Percentiles rank a stretch among this genome's conserved stretches.
phyloP scores from a whole-genome alignment of 2,113 vertebrate species.

The Hemibagrus wyckioides region DNA sequence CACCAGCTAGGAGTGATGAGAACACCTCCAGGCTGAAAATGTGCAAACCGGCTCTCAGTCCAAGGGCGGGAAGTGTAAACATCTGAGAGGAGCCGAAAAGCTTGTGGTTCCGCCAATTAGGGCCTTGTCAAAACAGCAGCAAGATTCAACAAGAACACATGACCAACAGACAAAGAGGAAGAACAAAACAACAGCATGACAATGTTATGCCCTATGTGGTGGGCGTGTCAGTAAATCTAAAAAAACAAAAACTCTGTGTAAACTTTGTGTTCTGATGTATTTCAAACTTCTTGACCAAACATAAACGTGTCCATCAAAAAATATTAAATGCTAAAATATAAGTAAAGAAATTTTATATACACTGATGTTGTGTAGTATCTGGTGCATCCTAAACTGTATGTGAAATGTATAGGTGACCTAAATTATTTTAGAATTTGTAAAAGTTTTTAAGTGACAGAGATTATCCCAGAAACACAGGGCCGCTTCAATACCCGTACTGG shows the following conservation, averaged over 20 bases:
- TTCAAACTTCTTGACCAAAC: neutral
- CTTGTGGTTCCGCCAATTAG: neutral
- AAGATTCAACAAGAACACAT: neutral
- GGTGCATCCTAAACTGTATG: neutral
- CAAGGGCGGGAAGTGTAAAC: neutral
- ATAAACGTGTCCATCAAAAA: neutral
- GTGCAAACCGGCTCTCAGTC: neutral
- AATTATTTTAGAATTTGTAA: neutral
- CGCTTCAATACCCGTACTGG: neutral
- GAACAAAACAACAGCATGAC: neutral
- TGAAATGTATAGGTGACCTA: neutral
- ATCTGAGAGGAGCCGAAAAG: neutral
- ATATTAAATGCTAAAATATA: neutral
- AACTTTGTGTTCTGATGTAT: neutral
- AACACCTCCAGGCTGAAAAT: neutral
- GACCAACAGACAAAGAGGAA: slow-evolving; percentile 1
- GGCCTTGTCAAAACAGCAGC: neutral
- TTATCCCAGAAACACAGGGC: neutral
- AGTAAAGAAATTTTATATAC: neutral
- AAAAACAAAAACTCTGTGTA: neutral
- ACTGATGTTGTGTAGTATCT: neutral
- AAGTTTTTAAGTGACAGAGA: neutral
- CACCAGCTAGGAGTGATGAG: neutral
- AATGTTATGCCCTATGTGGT: neutral
- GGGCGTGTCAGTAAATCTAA: neutral